Evolutionary conservation across 1,140 invertebrate species (phyloP).

Genomic region (Dufourea novaeangliae): DNA sequence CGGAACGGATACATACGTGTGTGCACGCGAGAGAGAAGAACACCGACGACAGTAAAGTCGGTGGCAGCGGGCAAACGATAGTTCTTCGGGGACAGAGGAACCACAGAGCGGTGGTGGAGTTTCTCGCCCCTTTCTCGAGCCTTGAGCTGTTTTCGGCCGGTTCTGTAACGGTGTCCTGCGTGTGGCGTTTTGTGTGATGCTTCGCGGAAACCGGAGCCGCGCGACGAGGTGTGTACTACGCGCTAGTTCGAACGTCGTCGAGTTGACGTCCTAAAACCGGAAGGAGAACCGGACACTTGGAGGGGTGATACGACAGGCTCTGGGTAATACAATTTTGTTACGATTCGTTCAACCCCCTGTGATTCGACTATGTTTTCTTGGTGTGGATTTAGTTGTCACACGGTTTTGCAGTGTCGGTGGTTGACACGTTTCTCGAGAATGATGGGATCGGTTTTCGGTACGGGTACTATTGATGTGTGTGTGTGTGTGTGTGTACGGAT

Average conservation of each 20-base stretch:
- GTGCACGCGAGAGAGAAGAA: conserved; percentile 45
- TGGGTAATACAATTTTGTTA: too few relatives aligned
- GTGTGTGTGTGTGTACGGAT: too few relatives aligned
- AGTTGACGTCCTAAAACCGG: conserved; percentile 15
- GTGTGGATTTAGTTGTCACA: too few relatives aligned
- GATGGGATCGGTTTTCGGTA: not conserved
- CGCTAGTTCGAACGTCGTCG: conserved; percentile 2
- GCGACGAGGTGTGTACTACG: conserved; percentile 14
- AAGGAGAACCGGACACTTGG: too few relatives aligned
- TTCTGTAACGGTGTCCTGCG: not conserved
- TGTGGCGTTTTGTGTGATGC: not conserved
- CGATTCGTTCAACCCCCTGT: conserved; percentile 12
- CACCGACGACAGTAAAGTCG: too few relatives aligned
- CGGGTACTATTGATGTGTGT: too few relatives aligned
- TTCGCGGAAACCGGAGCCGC: not conserved
- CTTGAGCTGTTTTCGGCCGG: not conserved
- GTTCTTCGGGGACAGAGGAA: conserved; percentile 56
- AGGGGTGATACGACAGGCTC: too few relatives aligned
- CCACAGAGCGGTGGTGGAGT: too few relatives aligned
- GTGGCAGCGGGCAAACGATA: conserved; percentile 57
- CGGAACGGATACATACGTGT: conserved; percentile 34
- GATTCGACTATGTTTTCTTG: too few relatives aligned
- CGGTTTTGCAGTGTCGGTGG: too few relatives aligned
- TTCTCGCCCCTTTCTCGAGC: not conserved
- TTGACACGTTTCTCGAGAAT: conserved; percentile 13